Conservation (phyloP, 1,140 invertebrate genomes). For the Cyclargus thomasi region DNA sequence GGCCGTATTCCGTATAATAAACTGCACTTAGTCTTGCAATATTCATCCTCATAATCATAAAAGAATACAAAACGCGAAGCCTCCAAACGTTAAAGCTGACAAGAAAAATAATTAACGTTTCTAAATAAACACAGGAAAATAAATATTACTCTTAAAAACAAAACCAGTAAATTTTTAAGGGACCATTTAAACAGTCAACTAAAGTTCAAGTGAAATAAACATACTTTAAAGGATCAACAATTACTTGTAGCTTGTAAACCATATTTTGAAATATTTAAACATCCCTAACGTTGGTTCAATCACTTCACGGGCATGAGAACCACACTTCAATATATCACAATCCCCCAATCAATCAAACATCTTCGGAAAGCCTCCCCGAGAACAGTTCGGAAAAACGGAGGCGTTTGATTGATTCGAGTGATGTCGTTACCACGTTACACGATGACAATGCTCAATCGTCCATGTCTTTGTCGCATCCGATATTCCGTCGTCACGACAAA, state of each 20-base stretch:
- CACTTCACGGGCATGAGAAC: background rate
- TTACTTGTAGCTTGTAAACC: no score
- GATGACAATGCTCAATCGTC: background rate
- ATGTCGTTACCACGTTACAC: background rate
- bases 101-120: background rate
- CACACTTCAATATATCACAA: background rate
- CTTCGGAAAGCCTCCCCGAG: background rate
- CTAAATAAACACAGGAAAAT: background rate
- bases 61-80: background rate
- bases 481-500: background rate
- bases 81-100: background rate
- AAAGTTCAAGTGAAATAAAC: no score
- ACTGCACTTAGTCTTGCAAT: conserved; percentile 5
- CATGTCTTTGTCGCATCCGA: background rate
- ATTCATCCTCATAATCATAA: background rate
- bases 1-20: background rate
- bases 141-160: background rate
- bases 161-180: background rate
- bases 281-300: no score
- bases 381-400: background rate
- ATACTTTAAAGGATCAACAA: no score
- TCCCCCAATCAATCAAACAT: background rate
- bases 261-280: no score
- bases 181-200: no score
- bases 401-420: background rate